Evolutionary conservation across 2,113 vertebrate genomes (phyloP).

Genomic region (Periophthalmus modestus): DNA sequence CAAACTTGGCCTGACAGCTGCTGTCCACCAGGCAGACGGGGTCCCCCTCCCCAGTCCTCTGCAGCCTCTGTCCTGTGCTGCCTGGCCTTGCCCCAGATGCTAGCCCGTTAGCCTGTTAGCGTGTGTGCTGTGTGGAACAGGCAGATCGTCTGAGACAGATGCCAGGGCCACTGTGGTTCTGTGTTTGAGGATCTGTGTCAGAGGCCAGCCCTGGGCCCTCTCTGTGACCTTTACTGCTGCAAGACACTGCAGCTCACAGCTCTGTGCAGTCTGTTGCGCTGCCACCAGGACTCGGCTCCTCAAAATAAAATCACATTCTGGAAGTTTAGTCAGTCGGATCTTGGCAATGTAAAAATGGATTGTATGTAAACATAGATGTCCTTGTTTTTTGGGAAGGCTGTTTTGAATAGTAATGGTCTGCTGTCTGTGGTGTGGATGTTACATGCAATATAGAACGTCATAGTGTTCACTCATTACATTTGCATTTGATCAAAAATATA

Average conservation of each 20-base stretch:
- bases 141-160: slow-evolving; percentile 79
- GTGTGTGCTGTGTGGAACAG: slow-evolving; percentile 53
- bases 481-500: not conserved
- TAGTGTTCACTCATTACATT: slow-evolving; percentile 16
- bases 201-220: slow-evolving; percentile 63
- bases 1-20: slow-evolving; percentile 79
- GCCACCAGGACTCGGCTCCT: slow-evolving; percentile 11
- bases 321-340: slow-evolving; percentile 7
- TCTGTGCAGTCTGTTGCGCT: slow-evolving; percentile 7
- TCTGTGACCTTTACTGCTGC: slow-evolving; percentile 74
- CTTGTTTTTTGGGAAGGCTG: slow-evolving; percentile 25
- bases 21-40: slow-evolving; percentile 77
- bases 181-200: slow-evolving; percentile 75
- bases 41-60: slow-evolving; percentile 8
- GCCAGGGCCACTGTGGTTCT: slow-evolving; percentile 72
- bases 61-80: slow-evolving; percentile 45
- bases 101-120: slow-evolving; percentile 66
- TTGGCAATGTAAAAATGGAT: not conserved
- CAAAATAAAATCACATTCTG: slow-evolving; percentile 36
- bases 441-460: slow-evolving; percentile 31
- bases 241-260: slow-evolving; percentile 56
- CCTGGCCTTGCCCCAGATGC: slow-evolving; percentile 65
- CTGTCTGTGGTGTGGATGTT: slow-evolving; percentile 40
- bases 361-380: slow-evolving; percentile 19
- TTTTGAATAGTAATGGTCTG: slow-evolving; percentile 36